Evolutionary conservation across 2,113 vertebrate genomes (phyloP).

Genomic region (Chrysochloris asiatica): DNA sequence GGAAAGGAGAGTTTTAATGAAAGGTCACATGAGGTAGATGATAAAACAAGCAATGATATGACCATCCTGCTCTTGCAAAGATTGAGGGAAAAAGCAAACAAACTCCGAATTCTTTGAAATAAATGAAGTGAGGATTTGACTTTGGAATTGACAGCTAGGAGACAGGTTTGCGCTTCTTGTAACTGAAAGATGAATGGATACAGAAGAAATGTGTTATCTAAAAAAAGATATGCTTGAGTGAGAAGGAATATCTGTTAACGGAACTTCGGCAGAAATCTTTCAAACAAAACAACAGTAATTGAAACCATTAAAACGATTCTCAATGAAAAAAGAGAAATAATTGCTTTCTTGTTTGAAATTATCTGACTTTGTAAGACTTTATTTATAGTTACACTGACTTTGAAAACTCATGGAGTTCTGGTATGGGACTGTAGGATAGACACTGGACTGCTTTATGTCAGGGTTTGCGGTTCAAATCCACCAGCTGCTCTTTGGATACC

Average conservation of each 20-base stretch:
- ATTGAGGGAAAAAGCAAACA: neutral
- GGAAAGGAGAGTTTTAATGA: neutral
- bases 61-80: neutral
- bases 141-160: neutral
- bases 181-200: neutral
- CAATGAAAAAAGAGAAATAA: no score
- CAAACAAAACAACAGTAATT: neutral
- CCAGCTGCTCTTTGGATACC: no score
- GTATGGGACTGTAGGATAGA: no score
- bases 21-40: neutral
- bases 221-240: neutral
- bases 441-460: no score
- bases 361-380: neutral
- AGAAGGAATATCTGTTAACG: neutral
- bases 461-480: no score
- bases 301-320: neutral
- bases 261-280: neutral
- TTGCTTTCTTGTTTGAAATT: conserved; percentile 3
- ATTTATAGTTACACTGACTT: neutral
- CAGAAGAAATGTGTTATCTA: neutral
- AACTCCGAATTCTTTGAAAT: neutral
- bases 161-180: neutral
- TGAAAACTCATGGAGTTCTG: no score
- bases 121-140: neutral
- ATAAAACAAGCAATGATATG: neutral